phyloP scores from a whole-genome alignment of 1,140 invertebrate genomes.

The Cydia amplana region DNA sequence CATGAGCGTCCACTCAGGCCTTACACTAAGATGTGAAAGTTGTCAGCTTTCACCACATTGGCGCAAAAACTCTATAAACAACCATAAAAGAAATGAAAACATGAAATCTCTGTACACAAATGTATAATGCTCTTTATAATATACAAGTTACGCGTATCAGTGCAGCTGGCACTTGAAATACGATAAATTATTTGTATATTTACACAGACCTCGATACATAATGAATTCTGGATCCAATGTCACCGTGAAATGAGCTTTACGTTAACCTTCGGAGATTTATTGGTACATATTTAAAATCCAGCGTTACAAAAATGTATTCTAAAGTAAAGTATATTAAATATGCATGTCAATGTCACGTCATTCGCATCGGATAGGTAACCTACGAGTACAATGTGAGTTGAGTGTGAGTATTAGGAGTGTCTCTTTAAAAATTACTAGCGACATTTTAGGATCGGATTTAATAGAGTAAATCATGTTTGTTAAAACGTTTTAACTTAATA shows the following conservation, averaged over 20 bases:
- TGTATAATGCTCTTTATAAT: not conserved
- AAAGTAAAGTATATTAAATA: not conserved
- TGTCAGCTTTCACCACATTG: too few relatives aligned
- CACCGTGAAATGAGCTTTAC: not conserved
- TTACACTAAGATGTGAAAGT: too few relatives aligned
- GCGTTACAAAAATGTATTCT: conserved; percentile 1
- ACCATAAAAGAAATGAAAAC: too few relatives aligned
- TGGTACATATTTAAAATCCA: not conserved
- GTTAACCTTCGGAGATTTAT: not conserved
- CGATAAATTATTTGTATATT: not conserved
- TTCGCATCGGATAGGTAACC: not conserved
- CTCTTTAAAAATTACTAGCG: not conserved
- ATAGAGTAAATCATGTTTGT: too few relatives aligned
- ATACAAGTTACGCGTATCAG: not conserved
- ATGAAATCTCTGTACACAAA: too few relatives aligned
- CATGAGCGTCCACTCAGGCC: too few relatives aligned
- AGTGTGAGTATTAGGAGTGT: not conserved
- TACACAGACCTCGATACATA: not conserved
- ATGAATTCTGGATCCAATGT: not conserved
- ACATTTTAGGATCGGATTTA: too few relatives aligned
- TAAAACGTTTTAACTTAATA: too few relatives aligned
- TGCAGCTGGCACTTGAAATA: not conserved
- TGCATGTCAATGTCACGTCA: not conserved
- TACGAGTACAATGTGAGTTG: not conserved
- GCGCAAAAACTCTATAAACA: too few relatives aligned